phyloP scores from a whole-genome alignment of 2,888 invertebrate species.

The Leptarthrus brevirostris region DNA sequence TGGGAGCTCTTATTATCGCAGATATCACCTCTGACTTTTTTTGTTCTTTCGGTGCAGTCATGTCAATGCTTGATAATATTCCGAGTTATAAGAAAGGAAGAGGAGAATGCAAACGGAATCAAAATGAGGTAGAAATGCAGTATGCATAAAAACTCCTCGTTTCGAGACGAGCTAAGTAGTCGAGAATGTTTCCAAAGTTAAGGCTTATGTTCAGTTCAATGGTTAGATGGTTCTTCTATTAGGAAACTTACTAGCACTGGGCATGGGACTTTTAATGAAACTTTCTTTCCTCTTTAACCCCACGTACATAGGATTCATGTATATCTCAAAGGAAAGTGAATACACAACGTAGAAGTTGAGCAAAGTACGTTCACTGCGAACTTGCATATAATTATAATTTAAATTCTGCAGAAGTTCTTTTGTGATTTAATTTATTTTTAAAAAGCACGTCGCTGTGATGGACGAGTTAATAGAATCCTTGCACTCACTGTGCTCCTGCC shows the following conservation, averaged over 20 bases:
- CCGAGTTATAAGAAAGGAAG: neutral
- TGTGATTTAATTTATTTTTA: conserved; percentile 7
- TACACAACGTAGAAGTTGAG: neutral
- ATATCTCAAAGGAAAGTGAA: neutral
- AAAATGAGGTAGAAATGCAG: conserved; percentile 3
- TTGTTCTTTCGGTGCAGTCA: neutral
- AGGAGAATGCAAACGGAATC: conserved; percentile 2
- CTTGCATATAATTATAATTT: neutral
- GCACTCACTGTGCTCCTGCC: neutral
- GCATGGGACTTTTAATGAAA: too few species aligned
- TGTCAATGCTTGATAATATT: conserved; percentile 1
- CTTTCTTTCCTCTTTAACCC: too few species aligned
- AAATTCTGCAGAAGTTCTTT: neutral
- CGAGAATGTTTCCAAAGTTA: neutral
- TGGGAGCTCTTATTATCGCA: conserved; percentile 13
- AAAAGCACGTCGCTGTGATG: neutral
- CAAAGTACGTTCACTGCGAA: neutral
- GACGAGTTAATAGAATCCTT: neutral
- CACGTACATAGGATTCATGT: too few species aligned
- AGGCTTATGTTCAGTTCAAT: neutral
- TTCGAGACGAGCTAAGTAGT: neutral
- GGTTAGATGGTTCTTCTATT: neutral
- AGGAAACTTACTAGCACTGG: neutral
- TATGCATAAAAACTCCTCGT: neutral
- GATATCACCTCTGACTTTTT: conserved; percentile 1